phyloP scores from a whole-genome alignment of 2,888 invertebrate species.

The Sylvicola cinctus region DNA sequence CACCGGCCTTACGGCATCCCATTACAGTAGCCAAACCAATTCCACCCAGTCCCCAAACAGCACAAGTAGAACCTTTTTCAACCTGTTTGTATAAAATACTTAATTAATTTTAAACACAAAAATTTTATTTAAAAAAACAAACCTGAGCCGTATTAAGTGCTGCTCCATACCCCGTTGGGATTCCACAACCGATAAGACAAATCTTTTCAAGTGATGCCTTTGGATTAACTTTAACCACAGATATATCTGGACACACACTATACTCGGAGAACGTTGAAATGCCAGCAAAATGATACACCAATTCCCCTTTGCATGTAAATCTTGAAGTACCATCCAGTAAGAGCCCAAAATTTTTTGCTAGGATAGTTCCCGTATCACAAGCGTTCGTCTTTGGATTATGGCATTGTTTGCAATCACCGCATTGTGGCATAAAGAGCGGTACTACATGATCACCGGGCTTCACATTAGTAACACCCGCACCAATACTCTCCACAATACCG shows the following conservation, averaged over 20 bases:
- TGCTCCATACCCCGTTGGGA: conserved; percentile 80
- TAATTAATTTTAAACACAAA: too few relatives aligned
- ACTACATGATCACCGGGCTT: conserved; percentile 58
- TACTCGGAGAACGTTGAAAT: conserved; percentile 78
- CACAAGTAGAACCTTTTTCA: conserved; percentile 57
- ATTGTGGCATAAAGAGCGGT: conserved; percentile 83
- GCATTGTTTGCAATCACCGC: conserved; percentile 83
- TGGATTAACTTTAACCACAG: conserved; percentile 61
- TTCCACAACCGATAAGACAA: conserved; percentile 68
- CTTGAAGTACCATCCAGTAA: conserved; percentile 76
- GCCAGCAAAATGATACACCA: conserved; percentile 73
- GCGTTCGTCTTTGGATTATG: conserved; percentile 79
- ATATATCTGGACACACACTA: conserved; percentile 75
- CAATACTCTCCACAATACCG: conserved; percentile 80
- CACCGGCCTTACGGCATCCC: conserved; percentile 62
- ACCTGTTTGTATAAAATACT: too few relatives aligned
- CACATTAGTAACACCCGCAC: conserved; percentile 67
- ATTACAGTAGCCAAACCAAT: conserved; percentile 76
- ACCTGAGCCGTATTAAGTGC: conserved; percentile 57
- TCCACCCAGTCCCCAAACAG: conserved; percentile 78
- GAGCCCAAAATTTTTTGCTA: conserved; percentile 54
- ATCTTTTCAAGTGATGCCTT: conserved; percentile 60
- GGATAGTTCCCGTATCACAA: conserved; percentile 60
- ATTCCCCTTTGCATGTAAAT: conserved; percentile 42
- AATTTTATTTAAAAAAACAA: too few relatives aligned